Conservation (phyloP, 2,797 vertebrate genomes). For the Brachymystax lenok region DNA sequence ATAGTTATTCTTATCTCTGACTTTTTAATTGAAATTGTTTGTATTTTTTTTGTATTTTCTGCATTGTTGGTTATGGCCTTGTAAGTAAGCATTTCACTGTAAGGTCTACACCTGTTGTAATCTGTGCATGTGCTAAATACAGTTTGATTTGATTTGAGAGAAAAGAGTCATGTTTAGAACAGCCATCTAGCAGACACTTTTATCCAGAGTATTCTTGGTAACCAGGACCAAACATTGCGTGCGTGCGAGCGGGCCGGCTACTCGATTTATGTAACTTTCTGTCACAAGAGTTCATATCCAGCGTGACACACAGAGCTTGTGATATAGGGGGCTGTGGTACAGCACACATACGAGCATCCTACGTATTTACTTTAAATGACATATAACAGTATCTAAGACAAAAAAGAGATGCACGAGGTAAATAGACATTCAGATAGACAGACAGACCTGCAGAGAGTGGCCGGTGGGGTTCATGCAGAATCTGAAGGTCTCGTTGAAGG, state of each 20-base stretch:
- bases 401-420: not conserved
- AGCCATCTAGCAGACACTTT: not conserved
- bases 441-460: slow-evolving; percentile 92
- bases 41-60: no score
- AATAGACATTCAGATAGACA: not conserved
- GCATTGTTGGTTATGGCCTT: no score
- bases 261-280: not conserved
- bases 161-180: not conserved
- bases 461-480: slow-evolving; percentile 95
- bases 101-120: no score
- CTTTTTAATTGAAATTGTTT: no score
- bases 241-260: not conserved
- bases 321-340: not conserved
- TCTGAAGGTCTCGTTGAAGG: slow-evolving; percentile 97
- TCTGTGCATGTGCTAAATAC: no score
- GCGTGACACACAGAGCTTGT: not conserved
- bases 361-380: no score
- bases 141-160: no score
- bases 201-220: not conserved
- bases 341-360: no score
- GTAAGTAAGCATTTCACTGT: no score
- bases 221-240: not conserved
- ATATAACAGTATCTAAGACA: no score
- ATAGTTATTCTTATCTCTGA: no score
- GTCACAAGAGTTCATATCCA: not conserved